These are phyloP conservation scores for Trachelus stipa DNA, from an alignment of 2,888 invertebrate genomes.

Conservation along the genomic window DNA sequence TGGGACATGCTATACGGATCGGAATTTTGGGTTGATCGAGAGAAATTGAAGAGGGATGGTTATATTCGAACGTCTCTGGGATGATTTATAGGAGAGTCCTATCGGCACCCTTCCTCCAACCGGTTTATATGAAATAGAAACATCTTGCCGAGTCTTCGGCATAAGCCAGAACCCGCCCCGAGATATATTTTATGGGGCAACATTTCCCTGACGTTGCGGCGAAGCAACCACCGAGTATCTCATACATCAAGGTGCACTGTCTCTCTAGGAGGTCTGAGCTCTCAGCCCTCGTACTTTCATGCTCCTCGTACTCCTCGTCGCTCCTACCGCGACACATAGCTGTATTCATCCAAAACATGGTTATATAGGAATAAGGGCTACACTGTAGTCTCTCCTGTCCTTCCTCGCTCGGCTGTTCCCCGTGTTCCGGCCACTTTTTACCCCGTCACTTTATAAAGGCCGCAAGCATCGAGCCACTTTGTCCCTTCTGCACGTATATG, in stretches of 20 bases:
- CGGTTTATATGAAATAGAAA: conserved; percentile 46
- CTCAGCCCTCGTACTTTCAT: conserved; percentile 12
- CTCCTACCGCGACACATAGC: conserved; percentile 27
- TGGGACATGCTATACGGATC: not conserved
- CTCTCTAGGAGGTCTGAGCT: conserved; percentile 17
- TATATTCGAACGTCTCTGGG: not conserved
- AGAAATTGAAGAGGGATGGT: not conserved
- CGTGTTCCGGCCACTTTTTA: conserved; percentile 1
- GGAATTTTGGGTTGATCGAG: not conserved
- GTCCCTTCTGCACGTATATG: not conserved
- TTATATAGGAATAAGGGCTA: conserved; percentile 13
- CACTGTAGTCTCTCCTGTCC: not conserved
- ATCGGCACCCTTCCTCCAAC: not conserved
- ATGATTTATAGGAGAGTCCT: not conserved
- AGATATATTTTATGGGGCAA: conserved; percentile 55
- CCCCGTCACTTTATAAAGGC: conserved; percentile 1
- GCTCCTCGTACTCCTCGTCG: conserved; percentile 11
- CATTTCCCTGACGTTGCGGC: conserved; percentile 50
- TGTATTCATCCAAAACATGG: conserved; percentile 41
- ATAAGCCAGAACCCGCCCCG: conserved; percentile 36
- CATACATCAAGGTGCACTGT: conserved; percentile 41
- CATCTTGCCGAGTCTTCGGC: conserved; percentile 40
- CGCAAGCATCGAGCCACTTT: not conserved
- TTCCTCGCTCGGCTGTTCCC: not conserved
- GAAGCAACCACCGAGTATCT: conserved; percentile 43